phyloP scores from a whole-genome alignment of 64 coral and sea anemone species.

The Trachythela sp. region DNA sequence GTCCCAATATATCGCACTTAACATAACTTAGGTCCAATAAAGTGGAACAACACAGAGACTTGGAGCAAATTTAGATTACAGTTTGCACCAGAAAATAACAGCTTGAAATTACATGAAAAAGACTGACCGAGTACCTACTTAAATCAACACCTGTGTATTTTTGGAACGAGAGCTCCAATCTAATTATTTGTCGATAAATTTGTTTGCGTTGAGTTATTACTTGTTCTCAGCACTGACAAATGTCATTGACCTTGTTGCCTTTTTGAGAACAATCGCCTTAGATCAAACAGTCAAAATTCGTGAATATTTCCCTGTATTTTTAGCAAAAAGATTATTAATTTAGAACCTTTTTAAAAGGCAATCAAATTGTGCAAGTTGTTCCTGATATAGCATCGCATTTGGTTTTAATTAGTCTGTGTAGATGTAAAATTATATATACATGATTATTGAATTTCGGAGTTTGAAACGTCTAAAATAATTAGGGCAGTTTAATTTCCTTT shows the following conservation, averaged over 20 bases:
- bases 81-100: no score
- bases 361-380: neutral
- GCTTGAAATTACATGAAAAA: no score
- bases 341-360: neutral
- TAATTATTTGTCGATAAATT: no score
- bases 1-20: no score
- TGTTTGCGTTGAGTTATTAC: no score
- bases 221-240: neutral
- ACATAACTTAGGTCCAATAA: no score
- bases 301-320: neutral
- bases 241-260: neutral
- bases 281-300: neutral
- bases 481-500: constrained; percentile 2
- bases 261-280: neutral
- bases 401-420: neutral
- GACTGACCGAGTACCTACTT: no score
- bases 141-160: no score
- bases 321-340: neutral
- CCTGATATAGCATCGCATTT: neutral
- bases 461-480: neutral
- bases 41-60: no score
- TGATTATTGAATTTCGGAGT: neutral
- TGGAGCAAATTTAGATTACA: no score
- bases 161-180: no score
- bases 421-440: neutral